Evolutionary conservation across 2,888 invertebrate genomes (phyloP).

Genomic region (Taenaris catops): DNA sequence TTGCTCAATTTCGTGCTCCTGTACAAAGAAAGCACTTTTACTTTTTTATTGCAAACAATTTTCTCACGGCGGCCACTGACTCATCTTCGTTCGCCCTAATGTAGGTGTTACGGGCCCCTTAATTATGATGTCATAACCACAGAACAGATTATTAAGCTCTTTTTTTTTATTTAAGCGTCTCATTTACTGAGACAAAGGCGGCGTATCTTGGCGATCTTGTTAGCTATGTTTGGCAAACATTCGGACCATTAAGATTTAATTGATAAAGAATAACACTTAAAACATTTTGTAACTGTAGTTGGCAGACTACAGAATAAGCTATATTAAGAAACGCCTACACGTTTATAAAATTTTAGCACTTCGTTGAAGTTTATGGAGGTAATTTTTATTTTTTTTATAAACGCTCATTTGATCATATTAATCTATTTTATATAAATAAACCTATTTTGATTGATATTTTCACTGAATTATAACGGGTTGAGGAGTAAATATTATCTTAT

Average conservation of each 20-base stretch:
- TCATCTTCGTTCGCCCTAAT: slow-evolving; percentile 44
- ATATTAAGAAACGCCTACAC: slow-evolving; percentile 6
- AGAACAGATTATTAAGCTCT: slow-evolving; percentile 37
- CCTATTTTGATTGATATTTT: no score
- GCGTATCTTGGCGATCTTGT: slow-evolving; percentile 38
- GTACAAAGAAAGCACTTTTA: slow-evolving; percentile 75
- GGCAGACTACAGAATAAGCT: slow-evolving; percentile 2
- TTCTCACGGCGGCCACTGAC: slow-evolving; percentile 59
- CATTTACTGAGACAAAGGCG: slow-evolving; percentile 50
- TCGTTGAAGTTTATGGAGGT: not conserved
- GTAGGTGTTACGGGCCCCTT: slow-evolving; percentile 45
- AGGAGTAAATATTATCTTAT: no score
- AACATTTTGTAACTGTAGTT: slow-evolving; percentile 24
- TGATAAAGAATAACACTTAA: slow-evolving; percentile 25
- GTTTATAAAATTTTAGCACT: not conserved
- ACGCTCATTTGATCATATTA: no score
- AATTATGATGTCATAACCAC: slow-evolving; percentile 68
- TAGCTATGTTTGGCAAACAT: slow-evolving; percentile 31
- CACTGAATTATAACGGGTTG: no score
- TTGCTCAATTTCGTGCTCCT: slow-evolving; percentile 57
- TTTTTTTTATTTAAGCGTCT: slow-evolving; percentile 53
- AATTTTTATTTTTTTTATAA: no score
- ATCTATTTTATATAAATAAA: no score
- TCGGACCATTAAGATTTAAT: slow-evolving; percentile 26
- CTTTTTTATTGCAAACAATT: slow-evolving; percentile 61